A percentile compares a stretch with the other conserved stretches of the same genome.
These are phyloP conservation scores for Salpingus planirostris DNA, from an alignment of 2,888 invertebrate species.

Conservation along the genomic window DNA sequence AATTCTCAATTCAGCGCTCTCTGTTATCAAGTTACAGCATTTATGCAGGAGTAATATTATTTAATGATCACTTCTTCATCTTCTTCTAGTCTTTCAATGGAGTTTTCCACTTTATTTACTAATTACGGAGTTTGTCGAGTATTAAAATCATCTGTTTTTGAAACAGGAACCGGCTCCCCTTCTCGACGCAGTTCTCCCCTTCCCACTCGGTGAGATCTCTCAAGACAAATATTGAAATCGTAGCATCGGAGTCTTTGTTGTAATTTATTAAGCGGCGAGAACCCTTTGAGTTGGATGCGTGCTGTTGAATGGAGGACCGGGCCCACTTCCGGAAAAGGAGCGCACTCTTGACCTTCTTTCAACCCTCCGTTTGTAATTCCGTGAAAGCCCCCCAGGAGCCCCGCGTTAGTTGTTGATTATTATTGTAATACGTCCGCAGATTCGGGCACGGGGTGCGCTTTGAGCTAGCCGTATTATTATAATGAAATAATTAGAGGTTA, in stretches of 20 bases:
- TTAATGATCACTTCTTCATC: no score
- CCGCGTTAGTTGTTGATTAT: no score
- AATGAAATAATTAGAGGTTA: no score
- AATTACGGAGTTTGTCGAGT: background rate
- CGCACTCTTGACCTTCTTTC: slow-evolving; percentile 19
- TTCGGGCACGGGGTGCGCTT: no score
- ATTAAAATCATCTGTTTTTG: slow-evolving; percentile 3
- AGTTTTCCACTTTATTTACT: slow-evolving; percentile 2
- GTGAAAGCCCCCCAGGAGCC: no score
- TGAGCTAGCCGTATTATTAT: no score
- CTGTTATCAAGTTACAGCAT: no score
- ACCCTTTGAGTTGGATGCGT: slow-evolving; percentile 11
- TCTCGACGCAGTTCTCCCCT: slow-evolving; percentile 1
- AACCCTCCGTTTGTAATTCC: slow-evolving; percentile 19
- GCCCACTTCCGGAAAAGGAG: slow-evolving; percentile 11
- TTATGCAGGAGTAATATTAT: no score
- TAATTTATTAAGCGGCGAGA: slow-evolving; percentile 6
- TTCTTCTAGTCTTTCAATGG: slow-evolving; percentile 1
- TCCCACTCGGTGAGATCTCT: slow-evolving; percentile 9
- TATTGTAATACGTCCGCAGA: no score
- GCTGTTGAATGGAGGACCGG: slow-evolving; percentile 12
- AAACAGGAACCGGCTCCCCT: background rate
- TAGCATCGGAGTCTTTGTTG: slow-evolving; percentile 13
- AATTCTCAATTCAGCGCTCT: no score
- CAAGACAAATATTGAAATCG: slow-evolving; percentile 15